phyloP scores from a whole-genome alignment of 1,140 invertebrate genomes.

The Cydia splendana region DNA sequence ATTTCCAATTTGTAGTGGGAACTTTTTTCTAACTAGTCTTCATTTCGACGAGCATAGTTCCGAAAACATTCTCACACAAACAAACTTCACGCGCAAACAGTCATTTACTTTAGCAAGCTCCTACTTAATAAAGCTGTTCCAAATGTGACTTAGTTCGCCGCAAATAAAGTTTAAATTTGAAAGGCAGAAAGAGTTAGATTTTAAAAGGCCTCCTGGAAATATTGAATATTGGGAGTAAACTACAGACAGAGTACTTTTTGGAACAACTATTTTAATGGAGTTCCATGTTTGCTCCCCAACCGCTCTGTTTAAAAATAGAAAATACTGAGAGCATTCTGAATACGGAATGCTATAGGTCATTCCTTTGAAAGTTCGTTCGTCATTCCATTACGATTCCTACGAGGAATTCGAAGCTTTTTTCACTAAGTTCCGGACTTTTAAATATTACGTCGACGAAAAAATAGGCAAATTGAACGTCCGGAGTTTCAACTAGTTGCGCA shows the following conservation, averaged over 20 bases:
- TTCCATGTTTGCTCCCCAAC: not conserved
- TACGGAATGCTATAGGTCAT: not conserved
- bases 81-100: not conserved
- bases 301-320: not conserved
- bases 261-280: slow-evolving; percentile 16
- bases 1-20: slow-evolving; percentile 1
- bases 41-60: not conserved
- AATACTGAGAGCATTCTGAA: not conserved
- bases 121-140: not conserved
- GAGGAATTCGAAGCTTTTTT: slow-evolving; percentile 9
- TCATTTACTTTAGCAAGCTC: not conserved
- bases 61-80: slow-evolving; percentile 20
- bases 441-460: not conserved
- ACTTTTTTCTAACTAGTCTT: slow-evolving; percentile 16
- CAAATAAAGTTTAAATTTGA: not conserved
- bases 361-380: not conserved
- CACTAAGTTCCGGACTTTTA: not conserved
- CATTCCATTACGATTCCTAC: not conserved
- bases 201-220: slow-evolving; percentile 1
- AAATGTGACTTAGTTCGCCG: not conserved
- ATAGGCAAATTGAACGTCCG: too few relatives aligned
- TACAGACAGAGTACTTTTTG: not conserved
- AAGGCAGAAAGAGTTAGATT: not conserved
- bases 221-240: slow-evolving; percentile 18
- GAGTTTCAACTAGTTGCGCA: too few relatives aligned